These are phyloP conservation scores for Stichodactyla mertensii DNA, from an alignment of 64 coral and sea anemone genomes.

Conservation along the genomic window DNA sequence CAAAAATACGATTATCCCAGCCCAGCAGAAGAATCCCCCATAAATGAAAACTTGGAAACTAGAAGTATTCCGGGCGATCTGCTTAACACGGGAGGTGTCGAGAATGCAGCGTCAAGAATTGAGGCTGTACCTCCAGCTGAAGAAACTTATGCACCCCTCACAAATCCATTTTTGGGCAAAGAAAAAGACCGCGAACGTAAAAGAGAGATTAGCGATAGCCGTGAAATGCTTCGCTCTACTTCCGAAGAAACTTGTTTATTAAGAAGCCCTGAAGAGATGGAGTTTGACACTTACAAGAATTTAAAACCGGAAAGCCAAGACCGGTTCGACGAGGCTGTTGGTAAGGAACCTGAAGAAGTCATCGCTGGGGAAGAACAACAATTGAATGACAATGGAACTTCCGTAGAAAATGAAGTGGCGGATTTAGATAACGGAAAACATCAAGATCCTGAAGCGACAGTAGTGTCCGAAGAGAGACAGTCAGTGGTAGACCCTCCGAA, in stretches of 20 bases:
- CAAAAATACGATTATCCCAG: neutral
- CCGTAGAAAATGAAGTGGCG: neutral
- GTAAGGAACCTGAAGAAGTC: neutral
- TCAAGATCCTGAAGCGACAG: neutral
- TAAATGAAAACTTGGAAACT: neutral
- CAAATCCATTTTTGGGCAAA: neutral
- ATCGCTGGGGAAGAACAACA: neutral
- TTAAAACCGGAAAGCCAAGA: neutral
- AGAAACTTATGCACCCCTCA: neutral
- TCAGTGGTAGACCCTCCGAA: neutral
- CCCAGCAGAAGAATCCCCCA: neutral
- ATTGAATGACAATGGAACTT: neutral
- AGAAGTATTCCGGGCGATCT: neutral
- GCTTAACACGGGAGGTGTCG: neutral
- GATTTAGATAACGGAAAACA: neutral
- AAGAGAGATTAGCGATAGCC: neutral
- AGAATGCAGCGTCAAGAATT: neutral
- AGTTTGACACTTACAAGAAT: no score
- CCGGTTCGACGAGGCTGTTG: neutral
- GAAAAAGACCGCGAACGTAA: neutral
- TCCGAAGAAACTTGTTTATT: neutral
- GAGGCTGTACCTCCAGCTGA: neutral
- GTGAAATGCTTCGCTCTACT: neutral
- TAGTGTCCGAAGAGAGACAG: neutral
- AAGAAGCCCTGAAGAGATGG: no score